These are phyloP conservation scores for Coryphaenoides rupestris DNA, from an alignment of 2,113 vertebrate species.

Conservation along the genomic window DNA sequence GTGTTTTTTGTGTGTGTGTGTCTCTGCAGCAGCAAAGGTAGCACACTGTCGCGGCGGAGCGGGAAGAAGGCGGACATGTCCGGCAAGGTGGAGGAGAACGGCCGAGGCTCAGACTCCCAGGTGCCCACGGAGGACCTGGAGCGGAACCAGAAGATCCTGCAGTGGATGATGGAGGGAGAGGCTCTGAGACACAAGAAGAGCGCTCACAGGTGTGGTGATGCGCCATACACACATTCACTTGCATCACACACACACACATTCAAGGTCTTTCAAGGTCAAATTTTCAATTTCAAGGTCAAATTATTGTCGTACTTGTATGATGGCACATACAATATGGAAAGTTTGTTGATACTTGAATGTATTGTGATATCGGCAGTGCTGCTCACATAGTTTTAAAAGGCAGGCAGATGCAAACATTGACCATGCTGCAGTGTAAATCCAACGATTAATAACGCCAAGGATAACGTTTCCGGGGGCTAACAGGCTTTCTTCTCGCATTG, in stretches of 20 bases:
- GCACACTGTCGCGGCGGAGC: constrained; percentile 77
- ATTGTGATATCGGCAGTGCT: no score
- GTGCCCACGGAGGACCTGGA: constrained; percentile 82
- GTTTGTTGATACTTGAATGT: no score
- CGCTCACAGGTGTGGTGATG: constrained; percentile 78
- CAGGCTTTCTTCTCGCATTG: no score
- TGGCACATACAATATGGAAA: no score
- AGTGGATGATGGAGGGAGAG: constrained; percentile 97
- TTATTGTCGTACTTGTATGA: neutral
- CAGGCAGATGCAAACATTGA: no score
- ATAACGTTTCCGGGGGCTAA: no score
- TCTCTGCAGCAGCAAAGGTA: constrained; percentile 81
- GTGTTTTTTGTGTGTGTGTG: no score
- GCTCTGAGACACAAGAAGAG: constrained; percentile 86
- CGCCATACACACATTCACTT: neutral
- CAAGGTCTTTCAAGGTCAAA: no score
- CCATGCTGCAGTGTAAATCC: no score
- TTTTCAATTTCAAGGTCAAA: no score
- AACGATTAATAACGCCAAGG: no score
- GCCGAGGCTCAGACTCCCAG: constrained; percentile 72
- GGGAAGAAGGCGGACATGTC: constrained; percentile 81
- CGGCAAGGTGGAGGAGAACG: constrained; percentile 69
- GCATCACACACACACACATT: neutral
- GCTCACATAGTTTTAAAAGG: no score
- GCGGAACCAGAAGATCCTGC: constrained; percentile 93